phyloP scores from a whole-genome alignment of 1,140 invertebrate species.

The Macrostomum lignano region DNA sequence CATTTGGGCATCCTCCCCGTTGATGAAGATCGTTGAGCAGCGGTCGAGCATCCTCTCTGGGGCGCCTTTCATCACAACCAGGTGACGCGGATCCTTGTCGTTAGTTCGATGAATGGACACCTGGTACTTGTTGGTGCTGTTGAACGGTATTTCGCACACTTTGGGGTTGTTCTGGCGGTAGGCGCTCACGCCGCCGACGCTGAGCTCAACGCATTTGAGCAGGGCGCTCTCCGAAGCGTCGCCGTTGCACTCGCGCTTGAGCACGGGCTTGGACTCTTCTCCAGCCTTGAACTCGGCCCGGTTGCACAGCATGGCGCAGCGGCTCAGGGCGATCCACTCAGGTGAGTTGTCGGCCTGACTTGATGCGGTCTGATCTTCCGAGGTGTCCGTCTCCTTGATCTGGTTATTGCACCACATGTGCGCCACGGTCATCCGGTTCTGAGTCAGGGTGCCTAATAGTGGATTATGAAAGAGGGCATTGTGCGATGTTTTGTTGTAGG shows the following conservation, averaged over 20 bases:
- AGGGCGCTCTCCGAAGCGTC: conserved; percentile 78
- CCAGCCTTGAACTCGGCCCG: conserved; percentile 79
- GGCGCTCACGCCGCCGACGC: conserved; percentile 58
- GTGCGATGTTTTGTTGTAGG: too few species aligned
- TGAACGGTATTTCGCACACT: conserved; percentile 68
- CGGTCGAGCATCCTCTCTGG: conserved; percentile 87
- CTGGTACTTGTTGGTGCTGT: conserved; percentile 19
- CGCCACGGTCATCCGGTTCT: conserved; percentile 39
- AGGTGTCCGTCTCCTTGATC: conserved; percentile 35
- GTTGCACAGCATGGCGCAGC: conserved; percentile 49
- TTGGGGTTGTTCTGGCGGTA: conserved; percentile 70
- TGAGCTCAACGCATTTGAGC: conserved; percentile 79
- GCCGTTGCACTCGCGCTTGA: conserved; percentile 43
- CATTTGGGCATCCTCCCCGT: conserved; percentile 68
- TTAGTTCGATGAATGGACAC: conserved; percentile 83
- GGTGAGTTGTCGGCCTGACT: not conserved
- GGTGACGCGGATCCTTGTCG: conserved; percentile 63
- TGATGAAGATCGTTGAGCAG: conserved; percentile 74
- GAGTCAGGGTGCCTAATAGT: conserved; percentile 37
- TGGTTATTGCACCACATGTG: conserved; percentile 37
- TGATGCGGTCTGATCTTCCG: conserved; percentile 38
- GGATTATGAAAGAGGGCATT: too few species aligned
- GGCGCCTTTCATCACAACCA: conserved; percentile 98
- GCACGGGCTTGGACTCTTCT: conserved; percentile 60
- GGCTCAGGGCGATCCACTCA: not conserved